Conservation (phyloP, 2,113 vertebrate species). For the Mellivora capensis region DNA sequence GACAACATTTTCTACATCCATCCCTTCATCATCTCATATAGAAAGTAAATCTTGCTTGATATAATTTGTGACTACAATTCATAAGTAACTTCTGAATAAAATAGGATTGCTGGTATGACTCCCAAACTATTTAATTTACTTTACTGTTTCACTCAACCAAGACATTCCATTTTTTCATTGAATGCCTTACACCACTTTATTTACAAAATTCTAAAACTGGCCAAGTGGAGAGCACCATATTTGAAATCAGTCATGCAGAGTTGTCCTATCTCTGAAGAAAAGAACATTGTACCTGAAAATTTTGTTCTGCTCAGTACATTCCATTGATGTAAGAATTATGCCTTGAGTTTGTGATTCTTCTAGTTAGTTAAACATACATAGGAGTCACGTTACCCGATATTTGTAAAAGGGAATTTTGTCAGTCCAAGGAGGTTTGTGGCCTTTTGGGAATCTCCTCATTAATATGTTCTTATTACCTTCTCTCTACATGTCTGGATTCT, state of each 20-base stretch:
- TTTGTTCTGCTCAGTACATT: neutral
- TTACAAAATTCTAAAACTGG: neutral
- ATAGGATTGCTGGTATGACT: neutral
- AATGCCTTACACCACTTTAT: neutral
- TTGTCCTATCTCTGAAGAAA: neutral
- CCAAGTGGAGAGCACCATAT: neutral
- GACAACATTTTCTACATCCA: neutral
- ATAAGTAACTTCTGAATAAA: conserved; percentile 5
- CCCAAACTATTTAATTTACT: neutral
- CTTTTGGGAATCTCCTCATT: neutral
- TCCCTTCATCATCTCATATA: neutral
- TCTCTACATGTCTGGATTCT: neutral
- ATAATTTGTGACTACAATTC: neutral
- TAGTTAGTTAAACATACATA: neutral
- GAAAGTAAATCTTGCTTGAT: neutral
- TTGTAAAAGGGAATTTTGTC: neutral
- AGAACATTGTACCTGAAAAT: neutral
- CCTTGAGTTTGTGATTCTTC: neutral
- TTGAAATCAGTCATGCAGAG: neutral
- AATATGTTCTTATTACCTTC: neutral
- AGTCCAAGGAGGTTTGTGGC: neutral
- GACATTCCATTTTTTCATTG: neutral
- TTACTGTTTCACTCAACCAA: conserved; percentile 1
- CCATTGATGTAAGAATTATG: neutral
- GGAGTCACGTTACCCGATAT: neutral